A percentile compares a stretch with the other conserved stretches of the same genome.
These are phyloP conservation scores for Cephonodes hylas DNA, from an alignment of 2,888 invertebrate species.

Conservation along the genomic window DNA sequence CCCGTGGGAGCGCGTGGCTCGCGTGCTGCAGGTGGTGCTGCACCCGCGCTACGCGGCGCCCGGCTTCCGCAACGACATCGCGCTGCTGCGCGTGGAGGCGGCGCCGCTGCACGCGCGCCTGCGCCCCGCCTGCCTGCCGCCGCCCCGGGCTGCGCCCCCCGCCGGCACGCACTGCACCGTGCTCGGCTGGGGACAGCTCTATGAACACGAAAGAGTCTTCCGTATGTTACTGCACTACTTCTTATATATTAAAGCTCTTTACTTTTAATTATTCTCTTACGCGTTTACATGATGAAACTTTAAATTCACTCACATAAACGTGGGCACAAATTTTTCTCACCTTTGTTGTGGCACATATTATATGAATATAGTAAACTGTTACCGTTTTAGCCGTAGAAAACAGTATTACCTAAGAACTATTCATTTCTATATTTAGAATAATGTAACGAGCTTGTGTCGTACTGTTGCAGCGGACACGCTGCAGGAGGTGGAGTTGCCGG, in stretches of 20 bases:
- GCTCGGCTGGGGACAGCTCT: constrained; percentile 90
- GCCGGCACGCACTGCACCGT: constrained; percentile 88
- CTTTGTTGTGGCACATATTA: too few species aligned
- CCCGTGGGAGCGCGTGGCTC: constrained; percentile 87
- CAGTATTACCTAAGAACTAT: too few species aligned
- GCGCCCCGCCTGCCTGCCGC: constrained; percentile 79
- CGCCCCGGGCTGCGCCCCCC: constrained; percentile 77
- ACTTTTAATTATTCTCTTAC: too few species aligned
- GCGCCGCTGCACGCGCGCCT: constrained; percentile 77
- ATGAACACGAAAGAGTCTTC: constrained; percentile 89
- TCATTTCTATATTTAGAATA: background rate
- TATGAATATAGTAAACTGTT: too few species aligned
- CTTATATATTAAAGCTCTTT: background rate
- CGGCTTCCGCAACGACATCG: constrained; percentile 90
- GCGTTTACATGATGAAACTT: too few species aligned
- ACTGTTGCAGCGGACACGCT: constrained; percentile 87
- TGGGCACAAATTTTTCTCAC: too few species aligned
- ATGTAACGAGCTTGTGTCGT: background rate
- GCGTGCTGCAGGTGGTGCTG: constrained; percentile 83
- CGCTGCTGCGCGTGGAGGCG: constrained; percentile 83
- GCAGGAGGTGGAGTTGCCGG: constrained; percentile 90
- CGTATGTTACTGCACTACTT: constrained; percentile 79
- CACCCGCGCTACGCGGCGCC: constrained; percentile 88
- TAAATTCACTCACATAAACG: too few species aligned
- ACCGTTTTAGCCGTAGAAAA: too few species aligned